Conservation (phyloP, 2,888 invertebrate species). For the Dicranocentrus wangi region DNA sequence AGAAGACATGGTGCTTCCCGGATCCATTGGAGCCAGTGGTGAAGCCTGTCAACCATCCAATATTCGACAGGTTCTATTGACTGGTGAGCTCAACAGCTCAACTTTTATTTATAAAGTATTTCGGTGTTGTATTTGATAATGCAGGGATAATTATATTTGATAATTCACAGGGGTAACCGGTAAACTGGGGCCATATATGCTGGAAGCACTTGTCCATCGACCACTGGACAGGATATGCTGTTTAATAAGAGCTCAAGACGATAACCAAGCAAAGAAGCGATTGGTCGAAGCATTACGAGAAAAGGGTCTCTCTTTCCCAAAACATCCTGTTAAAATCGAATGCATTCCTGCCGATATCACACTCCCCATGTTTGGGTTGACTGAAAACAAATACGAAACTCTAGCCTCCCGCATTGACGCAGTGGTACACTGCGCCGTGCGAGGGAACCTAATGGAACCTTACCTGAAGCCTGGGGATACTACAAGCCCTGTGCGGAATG, state of each 20-base stretch:
- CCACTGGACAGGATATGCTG: conserved; percentile 42
- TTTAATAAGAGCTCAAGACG: conserved; percentile 48
- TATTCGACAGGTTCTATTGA: conserved; percentile 59
- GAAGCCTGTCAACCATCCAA: conserved; percentile 13
- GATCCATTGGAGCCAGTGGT: conserved; percentile 12
- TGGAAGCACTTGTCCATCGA: conserved; percentile 10
- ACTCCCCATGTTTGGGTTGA: conserved; percentile 14
- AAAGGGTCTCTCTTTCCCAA: conserved; percentile 10
- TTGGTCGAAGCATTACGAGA: conserved; percentile 45
- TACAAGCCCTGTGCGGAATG: not conserved
- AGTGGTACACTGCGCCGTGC: conserved; percentile 64
- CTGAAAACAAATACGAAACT: conserved; percentile 26
- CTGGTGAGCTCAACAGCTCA: conserved; percentile 39
- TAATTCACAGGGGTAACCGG: conserved; percentile 54
- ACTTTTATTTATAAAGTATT: too few relatives aligned
- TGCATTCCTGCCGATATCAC: conserved; percentile 24
- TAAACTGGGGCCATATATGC: conserved; percentile 64
- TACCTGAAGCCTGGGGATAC: conserved; percentile 30
- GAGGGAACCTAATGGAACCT: conserved; percentile 59
- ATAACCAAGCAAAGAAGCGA: conserved; percentile 17
- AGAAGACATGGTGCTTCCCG: conserved; percentile 61
- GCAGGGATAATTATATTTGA: not conserved
- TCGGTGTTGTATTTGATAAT: too few relatives aligned
- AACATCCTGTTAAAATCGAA: not conserved
- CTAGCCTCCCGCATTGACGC: conserved; percentile 45